Conservation (phyloP, 2,888 invertebrate genomes). For the Bombylius discolor region DNA sequence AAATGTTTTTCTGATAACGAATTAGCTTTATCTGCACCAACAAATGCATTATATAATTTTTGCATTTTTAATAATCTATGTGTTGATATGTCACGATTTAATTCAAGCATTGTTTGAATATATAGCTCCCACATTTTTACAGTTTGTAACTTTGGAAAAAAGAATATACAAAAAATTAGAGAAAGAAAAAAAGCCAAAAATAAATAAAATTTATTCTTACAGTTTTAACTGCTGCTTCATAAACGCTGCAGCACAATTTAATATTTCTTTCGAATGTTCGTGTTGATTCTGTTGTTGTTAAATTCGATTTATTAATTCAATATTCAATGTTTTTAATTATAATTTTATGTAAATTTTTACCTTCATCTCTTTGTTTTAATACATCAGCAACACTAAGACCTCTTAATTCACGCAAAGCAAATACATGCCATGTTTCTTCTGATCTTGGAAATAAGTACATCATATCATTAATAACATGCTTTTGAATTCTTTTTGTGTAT, state of each 20-base stretch:
- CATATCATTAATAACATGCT: constrained; percentile 40
- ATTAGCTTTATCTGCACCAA: constrained; percentile 38
- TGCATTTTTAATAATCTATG: constrained; percentile 39
- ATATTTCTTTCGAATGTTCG: constrained; percentile 36
- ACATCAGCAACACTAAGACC: constrained; percentile 31
- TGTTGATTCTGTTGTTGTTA: constrained; percentile 1
- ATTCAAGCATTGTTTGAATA: constrained; percentile 42
- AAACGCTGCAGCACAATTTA: constrained; percentile 38
- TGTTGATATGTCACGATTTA: constrained; percentile 37
- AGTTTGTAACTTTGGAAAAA: constrained; percentile 29
- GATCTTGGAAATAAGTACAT: constrained; percentile 39
- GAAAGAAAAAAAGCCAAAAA: too few species aligned
- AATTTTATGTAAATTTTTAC: too few species aligned
- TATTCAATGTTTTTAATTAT: neutral
- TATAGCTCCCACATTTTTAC: constrained; percentile 44
- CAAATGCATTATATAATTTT: constrained; percentile 39
- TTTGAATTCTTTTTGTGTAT: constrained; percentile 46
- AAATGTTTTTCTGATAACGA: constrained; percentile 41
- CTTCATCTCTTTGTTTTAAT: neutral
- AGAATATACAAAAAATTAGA: too few species aligned
- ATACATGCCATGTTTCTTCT: constrained; percentile 45
- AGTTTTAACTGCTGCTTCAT: constrained; percentile 38
- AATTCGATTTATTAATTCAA: neutral
- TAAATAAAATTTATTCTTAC: constrained; percentile 11
- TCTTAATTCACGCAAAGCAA: constrained; percentile 46